phyloP scores from a whole-genome alignment of 2,113 vertebrate species.

The Onychorhynchus coronatus region DNA sequence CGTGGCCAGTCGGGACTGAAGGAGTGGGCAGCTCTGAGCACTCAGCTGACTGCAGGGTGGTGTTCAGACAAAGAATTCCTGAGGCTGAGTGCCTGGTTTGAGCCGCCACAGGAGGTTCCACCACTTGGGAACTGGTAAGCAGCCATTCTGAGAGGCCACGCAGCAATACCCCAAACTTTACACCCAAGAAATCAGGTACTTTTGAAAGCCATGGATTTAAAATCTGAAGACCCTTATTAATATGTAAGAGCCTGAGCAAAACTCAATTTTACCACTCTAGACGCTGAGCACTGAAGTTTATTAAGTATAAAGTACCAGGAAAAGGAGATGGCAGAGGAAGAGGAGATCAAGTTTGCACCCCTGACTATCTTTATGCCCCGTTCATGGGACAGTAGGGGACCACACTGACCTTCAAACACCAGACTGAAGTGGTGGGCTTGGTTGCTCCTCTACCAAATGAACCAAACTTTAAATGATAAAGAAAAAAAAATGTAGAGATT shows the following conservation, averaged over 20 bases:
- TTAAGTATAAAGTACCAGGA: neutral
- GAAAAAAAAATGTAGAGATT: neutral
- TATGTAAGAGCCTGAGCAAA: neutral
- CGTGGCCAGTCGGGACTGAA: accelerated
- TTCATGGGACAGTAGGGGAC: neutral
- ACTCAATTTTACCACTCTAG: neutral
- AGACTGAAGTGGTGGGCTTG: neutral
- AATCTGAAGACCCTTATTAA: neutral
- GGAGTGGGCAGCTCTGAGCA: neutral
- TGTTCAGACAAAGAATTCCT: neutral
- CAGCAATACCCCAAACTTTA: neutral
- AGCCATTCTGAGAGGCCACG: neutral
- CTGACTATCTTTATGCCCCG: neutral
- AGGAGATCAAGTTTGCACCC: neutral
- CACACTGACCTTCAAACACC: neutral
- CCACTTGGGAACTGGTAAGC: neutral
- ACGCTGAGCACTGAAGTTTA: neutral
- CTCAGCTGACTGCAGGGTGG: accelerated
- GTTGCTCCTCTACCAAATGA: neutral
- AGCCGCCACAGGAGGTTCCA: neutral
- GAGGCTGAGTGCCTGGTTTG: neutral
- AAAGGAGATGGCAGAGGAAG: neutral
- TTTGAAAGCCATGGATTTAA: neutral
- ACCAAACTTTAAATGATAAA: neutral
- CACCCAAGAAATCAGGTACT: neutral